Evolutionary conservation across 2,113 vertebrate species (phyloP).

Genomic region (Micromys minutus): DNA sequence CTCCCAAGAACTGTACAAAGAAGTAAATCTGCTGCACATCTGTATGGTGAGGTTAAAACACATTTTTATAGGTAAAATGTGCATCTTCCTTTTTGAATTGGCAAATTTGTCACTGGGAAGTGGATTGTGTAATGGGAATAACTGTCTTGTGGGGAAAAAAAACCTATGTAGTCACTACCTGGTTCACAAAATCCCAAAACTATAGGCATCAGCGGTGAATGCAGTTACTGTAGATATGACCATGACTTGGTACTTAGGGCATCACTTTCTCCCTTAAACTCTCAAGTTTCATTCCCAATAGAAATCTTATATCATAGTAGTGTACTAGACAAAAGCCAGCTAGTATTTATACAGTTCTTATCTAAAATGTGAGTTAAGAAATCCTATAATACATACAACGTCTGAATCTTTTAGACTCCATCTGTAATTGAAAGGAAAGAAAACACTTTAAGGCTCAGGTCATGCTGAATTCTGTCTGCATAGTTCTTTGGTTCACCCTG

Average conservation of each 20-base stretch:
- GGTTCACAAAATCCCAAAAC: neutral
- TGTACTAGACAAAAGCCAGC: neutral
- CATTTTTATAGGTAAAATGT: neutral
- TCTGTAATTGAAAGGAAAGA: neutral
- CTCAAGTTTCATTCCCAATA: neutral
- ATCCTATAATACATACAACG: neutral
- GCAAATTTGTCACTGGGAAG: neutral
- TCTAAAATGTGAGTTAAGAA: neutral
- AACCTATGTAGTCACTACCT: neutral
- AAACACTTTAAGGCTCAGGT: neutral
- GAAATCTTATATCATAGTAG: neutral
- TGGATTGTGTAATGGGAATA: neutral
- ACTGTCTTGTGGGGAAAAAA: neutral
- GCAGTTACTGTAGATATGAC: neutral
- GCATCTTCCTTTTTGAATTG: neutral
- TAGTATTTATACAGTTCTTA: neutral
- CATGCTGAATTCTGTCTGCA: neutral
- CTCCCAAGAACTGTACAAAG: neutral
- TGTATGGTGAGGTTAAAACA: neutral
- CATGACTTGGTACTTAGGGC: neutral
- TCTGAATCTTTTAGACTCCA: fast-evolving
- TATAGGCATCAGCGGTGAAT: neutral
- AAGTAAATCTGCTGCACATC: neutral
- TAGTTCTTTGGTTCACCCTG: neutral
- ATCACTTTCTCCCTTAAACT: neutral